These are phyloP conservation scores for Urocitellus parryii DNA, from an alignment of 2,113 vertebrate species.

Conservation along the genomic window DNA sequence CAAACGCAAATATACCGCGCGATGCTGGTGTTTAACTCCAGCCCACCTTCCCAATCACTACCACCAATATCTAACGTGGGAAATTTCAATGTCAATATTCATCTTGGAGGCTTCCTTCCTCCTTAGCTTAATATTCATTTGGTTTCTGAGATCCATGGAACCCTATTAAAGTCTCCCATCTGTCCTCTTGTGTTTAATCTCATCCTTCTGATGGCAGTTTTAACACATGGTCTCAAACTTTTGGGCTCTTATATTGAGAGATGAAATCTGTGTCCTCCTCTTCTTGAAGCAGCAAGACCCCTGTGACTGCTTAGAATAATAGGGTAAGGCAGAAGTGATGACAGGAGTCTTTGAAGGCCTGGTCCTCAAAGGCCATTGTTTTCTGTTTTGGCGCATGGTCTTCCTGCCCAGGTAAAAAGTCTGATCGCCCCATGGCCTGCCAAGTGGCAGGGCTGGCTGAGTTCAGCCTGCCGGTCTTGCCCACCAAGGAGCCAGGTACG, in stretches of 20 bases:
- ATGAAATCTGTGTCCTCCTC: not conserved
- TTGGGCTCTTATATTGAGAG: not conserved
- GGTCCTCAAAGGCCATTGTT: not conserved
- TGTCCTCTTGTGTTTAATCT: constrained; percentile 9
- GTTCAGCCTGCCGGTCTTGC: not conserved
- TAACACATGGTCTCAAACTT: not conserved
- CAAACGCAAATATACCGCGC: not conserved
- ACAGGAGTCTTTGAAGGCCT: not conserved
- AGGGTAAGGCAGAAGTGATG: not conserved
- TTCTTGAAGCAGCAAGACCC: not conserved
- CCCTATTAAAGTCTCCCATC: not conserved
- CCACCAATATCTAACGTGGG: not conserved
- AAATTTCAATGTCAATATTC: not conserved
- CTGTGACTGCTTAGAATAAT: not conserved
- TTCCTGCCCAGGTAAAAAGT: not conserved
- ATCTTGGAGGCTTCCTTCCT: not conserved
- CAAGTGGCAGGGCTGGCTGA: not conserved
- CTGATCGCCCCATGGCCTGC: not conserved
- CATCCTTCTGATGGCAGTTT: not conserved
- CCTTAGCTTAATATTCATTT: not conserved
- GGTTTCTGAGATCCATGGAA: not conserved
- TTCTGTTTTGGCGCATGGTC: not conserved
- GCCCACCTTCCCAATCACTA: not conserved
- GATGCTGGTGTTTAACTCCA: not conserved
- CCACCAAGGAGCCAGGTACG: not conserved